Conservation (phyloP, 2,797 vertebrate genomes). For the Diplodus sargus region DNA sequence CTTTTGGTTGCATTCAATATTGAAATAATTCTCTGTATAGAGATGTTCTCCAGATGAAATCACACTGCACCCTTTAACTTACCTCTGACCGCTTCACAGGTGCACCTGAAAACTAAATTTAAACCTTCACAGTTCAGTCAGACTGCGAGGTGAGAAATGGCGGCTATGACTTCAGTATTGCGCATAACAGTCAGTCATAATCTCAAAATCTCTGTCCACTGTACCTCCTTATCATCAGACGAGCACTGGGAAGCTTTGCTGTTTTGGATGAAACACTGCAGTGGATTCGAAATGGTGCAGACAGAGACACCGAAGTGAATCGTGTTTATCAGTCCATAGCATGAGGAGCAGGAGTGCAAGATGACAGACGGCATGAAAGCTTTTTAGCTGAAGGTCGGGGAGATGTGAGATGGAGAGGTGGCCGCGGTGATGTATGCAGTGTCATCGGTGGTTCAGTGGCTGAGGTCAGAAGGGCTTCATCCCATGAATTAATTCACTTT, state of each 20-base stretch:
- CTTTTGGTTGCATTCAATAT: not conserved
- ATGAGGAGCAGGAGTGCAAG: conserved; percentile 3
- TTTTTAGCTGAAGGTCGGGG: conserved; percentile 57
- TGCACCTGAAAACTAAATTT: not conserved
- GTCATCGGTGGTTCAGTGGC: conserved; percentile 25
- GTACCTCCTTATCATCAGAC: not conserved
- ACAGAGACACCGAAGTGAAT: not conserved
- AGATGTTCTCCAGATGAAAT: not conserved
- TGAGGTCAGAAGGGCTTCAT: conserved; percentile 60
- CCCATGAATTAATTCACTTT: conserved; percentile 41
- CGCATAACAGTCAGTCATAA: not conserved
- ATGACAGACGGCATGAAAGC: conserved; percentile 30
- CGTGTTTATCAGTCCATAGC: conserved; percentile 15
- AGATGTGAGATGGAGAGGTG: conserved; percentile 23
- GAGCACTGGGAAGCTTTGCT: not conserved
- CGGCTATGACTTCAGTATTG: not conserved
- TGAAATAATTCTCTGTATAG: not conserved
- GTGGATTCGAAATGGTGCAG: not conserved
- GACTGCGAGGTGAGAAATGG: not conserved
- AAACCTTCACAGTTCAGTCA: conserved; percentile 8
- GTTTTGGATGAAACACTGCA: too few species aligned
- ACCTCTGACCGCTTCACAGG: not conserved
- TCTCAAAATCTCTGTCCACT: not conserved
- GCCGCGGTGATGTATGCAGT: conserved; percentile 46
- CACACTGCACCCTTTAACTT: not conserved